Evolutionary conservation across 2,888 invertebrate genomes (phyloP).

Genomic region (Ochropacha duplaris): DNA sequence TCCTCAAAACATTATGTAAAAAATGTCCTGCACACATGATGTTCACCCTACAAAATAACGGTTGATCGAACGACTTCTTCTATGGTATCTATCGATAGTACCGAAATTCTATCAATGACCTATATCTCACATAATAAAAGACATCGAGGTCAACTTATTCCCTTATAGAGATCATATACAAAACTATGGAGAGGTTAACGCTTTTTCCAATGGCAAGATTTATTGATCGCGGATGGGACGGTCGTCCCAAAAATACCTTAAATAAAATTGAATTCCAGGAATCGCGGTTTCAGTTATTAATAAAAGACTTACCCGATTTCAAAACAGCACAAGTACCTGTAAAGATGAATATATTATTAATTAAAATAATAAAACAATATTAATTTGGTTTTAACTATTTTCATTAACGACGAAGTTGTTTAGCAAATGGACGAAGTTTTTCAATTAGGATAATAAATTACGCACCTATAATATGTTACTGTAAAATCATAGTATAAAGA

Average conservation of each 20-base stretch:
- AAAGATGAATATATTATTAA: background rate
- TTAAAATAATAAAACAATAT: background rate
- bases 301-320: background rate
- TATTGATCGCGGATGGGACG: too few species aligned
- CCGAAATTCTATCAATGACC: slow-evolving; percentile 18
- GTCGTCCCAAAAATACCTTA: too few species aligned
- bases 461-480: too few species aligned
- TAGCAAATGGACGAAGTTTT: background rate
- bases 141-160: slow-evolving; percentile 8
- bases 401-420: too few species aligned
- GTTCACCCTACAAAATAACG: slow-evolving; percentile 25
- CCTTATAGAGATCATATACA: background rate
- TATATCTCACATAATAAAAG: slow-evolving; percentile 19
- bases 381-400: background rate
- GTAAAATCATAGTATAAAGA: too few species aligned
- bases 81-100: slow-evolving; percentile 18
- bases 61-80: slow-evolving; percentile 21
- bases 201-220: too few species aligned
- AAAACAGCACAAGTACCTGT: background rate
- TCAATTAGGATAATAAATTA: background rate
- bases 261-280: too few species aligned
- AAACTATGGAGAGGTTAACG: background rate
- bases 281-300: too few species aligned
- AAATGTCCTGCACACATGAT: background rate
- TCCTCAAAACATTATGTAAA: background rate